Evolutionary conservation across 2,888 invertebrate species (phyloP).

Genomic region (Latheticus oryzae): DNA sequence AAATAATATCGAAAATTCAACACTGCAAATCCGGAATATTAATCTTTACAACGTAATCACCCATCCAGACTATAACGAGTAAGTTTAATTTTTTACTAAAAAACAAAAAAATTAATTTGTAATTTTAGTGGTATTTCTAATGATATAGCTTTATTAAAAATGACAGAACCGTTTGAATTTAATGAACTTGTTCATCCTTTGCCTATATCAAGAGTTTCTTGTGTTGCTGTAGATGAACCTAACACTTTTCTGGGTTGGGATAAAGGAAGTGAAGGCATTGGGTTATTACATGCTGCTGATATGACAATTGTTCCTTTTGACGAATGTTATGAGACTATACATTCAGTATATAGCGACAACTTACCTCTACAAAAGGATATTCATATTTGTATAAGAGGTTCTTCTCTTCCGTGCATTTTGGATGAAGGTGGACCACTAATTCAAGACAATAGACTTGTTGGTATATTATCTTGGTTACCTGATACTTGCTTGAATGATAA

Average conservation of each 20-base stretch:
- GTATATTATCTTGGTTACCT: conserved; percentile 27
- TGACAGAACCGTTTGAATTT: conserved; percentile 27
- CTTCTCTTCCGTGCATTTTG: conserved; percentile 16
- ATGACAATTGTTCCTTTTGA: conserved; percentile 13
- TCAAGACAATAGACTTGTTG: conserved; percentile 27
- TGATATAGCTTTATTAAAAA: conserved; percentile 26
- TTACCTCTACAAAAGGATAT: conserved; percentile 9
- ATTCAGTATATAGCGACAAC: conserved; percentile 24
- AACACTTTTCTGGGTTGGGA: conserved; percentile 24
- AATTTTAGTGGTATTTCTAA: conserved; percentile 13
- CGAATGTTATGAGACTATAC: conserved; percentile 6
- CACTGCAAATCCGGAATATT: conserved; percentile 17
- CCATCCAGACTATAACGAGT: conserved; percentile 24
- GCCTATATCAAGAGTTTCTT: conserved; percentile 26
- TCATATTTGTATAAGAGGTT: conserved; percentile 23
- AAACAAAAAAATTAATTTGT: too few relatives aligned
- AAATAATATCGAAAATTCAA: neutral
- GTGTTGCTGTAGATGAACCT: conserved; percentile 7
- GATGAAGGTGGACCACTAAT: conserved; percentile 34
- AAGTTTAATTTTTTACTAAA: conserved; percentile 11
- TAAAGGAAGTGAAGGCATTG: neutral
- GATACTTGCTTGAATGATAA: conserved; percentile 7
- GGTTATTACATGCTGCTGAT: conserved; percentile 9
- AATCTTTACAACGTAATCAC: conserved; percentile 13
- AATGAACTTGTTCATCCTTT: conserved; percentile 23